Conservation (phyloP, 2,888 invertebrate genomes). For the Pyrgus malvae region DNA sequence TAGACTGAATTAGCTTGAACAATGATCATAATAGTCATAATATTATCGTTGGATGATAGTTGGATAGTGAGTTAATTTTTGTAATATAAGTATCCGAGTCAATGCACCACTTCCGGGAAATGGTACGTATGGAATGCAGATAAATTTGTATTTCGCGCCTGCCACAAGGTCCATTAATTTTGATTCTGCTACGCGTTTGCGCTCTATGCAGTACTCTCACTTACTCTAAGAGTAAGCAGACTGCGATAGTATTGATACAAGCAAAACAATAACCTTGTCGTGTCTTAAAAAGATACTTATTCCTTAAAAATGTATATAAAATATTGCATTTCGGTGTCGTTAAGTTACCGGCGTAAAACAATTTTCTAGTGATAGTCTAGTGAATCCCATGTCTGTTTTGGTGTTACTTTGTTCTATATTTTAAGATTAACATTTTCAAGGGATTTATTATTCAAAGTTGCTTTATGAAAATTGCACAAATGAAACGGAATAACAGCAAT, state of each 20-base stretch:
- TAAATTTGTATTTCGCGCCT: slow-evolving; percentile 23
- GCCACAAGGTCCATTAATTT: slow-evolving; percentile 20
- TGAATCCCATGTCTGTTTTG: neutral
- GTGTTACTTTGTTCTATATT: neutral
- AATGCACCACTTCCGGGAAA: slow-evolving; percentile 29
- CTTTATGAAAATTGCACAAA: slow-evolving; percentile 44
- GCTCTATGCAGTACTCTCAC: slow-evolving; percentile 18
- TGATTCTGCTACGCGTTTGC: slow-evolving; percentile 29
- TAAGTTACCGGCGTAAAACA: neutral
- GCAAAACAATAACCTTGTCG: slow-evolving; percentile 11
- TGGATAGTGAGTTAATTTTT: no score
- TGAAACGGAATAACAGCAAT: slow-evolving; percentile 65
- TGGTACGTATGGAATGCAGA: slow-evolving; percentile 12
- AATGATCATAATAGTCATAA: no score
- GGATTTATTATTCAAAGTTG: neutral
- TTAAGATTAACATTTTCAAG: neutral
- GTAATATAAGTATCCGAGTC: slow-evolving; percentile 15
- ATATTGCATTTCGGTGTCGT: neutral
- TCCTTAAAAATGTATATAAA: neutral
- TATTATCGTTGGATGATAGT: no score
- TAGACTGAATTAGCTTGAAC: no score
- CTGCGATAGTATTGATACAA: slow-evolving; percentile 8
- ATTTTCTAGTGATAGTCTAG: neutral
- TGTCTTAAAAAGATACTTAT: neutral
- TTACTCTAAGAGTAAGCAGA: slow-evolving; percentile 5